Evolutionary conservation across 2,113 vertebrate species (phyloP).

Genomic region (Peucedramus taeniatus): DNA sequence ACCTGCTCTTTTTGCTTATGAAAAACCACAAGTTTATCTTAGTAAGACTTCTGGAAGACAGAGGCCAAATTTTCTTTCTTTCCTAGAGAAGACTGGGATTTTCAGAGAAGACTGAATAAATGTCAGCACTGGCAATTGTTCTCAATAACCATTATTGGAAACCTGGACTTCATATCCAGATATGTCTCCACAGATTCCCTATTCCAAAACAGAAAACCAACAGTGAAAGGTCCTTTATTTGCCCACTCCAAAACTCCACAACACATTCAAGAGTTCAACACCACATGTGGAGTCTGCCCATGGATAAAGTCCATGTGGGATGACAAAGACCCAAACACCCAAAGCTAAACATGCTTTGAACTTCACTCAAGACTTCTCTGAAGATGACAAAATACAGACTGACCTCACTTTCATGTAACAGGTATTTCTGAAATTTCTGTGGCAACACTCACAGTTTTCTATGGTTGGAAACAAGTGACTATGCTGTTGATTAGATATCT

Average conservation of each 20-base stretch:
- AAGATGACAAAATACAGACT: background rate
- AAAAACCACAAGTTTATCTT: background rate
- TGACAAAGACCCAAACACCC: background rate
- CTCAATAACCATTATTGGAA: accelerated
- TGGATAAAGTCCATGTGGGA: accelerated
- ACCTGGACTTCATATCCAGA: background rate
- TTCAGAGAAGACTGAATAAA: background rate
- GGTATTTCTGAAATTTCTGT: background rate
- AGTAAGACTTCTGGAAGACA: background rate
- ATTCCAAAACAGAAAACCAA: background rate
- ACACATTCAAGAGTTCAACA: background rate
- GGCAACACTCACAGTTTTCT: background rate
- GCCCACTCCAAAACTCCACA: background rate
- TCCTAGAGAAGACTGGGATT: background rate
- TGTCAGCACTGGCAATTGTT: background rate
- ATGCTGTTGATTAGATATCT: background rate
- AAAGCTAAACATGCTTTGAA: background rate
- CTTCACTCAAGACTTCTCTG: background rate
- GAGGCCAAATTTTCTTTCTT: background rate
- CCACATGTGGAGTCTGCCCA: background rate
- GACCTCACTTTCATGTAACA: background rate
- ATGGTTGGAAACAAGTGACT: background rate
- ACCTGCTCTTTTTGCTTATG: background rate
- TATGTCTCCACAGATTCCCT: background rate
- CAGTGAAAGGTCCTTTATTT: background rate